These are phyloP conservation scores for Scaptomyza tumidula DNA, from an alignment of 2,888 invertebrate species.

Conservation along the genomic window DNA sequence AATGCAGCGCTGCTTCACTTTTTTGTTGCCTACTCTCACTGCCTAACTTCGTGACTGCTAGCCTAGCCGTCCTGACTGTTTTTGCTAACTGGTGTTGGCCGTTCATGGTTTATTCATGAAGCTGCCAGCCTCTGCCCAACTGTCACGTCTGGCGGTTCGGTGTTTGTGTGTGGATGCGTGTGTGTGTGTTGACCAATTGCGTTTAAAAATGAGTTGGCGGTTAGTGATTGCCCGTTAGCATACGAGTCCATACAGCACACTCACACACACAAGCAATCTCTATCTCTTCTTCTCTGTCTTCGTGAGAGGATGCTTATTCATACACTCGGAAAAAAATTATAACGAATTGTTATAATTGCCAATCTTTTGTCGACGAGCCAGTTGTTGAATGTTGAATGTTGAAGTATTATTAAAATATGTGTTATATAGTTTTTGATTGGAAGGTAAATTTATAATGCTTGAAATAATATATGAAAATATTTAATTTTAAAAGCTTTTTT, in stretches of 20 bases:
- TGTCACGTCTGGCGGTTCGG: conserved; percentile 24
- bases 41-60: conserved; percentile 8
- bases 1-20: conserved; percentile 37
- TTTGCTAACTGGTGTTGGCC: conserved; percentile 70
- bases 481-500: too few species aligned
- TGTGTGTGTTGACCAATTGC: conserved; percentile 65
- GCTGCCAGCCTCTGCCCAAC: conserved; percentile 29
- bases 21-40: conserved; percentile 31
- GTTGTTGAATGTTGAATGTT: too few species aligned
- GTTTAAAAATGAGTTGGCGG: conserved; percentile 66
- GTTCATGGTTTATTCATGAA: conserved; percentile 69
- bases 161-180: conserved; percentile 44
- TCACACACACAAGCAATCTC: background rate
- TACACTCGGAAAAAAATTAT: background rate
- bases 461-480: too few species aligned
- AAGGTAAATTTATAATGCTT: too few species aligned
- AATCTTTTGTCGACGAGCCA: too few species aligned
- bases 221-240: conserved; percentile 67
- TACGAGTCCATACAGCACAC: conserved; percentile 23
- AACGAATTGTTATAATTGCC: too few species aligned
- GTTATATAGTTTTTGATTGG: too few species aligned
- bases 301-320: conserved; percentile 24
- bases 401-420: too few species aligned
- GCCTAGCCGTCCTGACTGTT: conserved; percentile 46
- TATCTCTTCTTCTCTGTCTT: background rate